Evolutionary conservation across 2,113 vertebrate species (phyloP).

Genomic region (Falcunculus frontatus): DNA sequence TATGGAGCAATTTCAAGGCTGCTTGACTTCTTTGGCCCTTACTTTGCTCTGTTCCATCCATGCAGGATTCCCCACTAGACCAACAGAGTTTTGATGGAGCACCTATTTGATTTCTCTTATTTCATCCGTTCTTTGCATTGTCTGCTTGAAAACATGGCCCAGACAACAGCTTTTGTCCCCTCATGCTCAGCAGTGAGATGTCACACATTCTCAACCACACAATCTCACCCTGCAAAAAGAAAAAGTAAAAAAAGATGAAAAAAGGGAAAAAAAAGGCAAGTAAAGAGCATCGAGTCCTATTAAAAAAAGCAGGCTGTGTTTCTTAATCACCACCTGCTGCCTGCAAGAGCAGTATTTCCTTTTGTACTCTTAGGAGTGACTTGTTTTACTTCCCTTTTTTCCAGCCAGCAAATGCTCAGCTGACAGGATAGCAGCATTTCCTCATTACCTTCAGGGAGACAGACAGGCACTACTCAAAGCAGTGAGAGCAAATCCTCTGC

Average conservation of each 20-base stretch:
- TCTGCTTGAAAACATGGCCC: background rate
- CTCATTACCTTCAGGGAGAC: background rate
- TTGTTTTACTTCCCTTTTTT: background rate
- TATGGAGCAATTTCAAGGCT: constrained; percentile 17
- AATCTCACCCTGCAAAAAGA: background rate
- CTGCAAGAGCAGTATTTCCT: background rate
- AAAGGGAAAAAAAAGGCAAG: background rate
- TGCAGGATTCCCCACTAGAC: background rate
- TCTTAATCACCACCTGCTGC: background rate
- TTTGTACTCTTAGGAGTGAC: background rate
- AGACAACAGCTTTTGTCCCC: background rate
- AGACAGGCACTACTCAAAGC: background rate
- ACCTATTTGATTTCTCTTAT: background rate
- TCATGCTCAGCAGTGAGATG: background rate
- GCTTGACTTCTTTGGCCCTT: background rate
- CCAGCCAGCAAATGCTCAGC: background rate
- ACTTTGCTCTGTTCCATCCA: background rate
- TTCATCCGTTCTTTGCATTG: background rate
- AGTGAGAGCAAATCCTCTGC: background rate
- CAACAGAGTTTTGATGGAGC: background rate
- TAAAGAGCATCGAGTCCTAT: background rate
- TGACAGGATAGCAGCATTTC: background rate
- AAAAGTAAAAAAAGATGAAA: background rate
- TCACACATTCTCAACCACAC: background rate
- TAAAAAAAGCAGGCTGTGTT: background rate